These are phyloP conservation scores for Aromia moschata DNA, from an alignment of 2,888 invertebrate genomes.

Conservation along the genomic window DNA sequence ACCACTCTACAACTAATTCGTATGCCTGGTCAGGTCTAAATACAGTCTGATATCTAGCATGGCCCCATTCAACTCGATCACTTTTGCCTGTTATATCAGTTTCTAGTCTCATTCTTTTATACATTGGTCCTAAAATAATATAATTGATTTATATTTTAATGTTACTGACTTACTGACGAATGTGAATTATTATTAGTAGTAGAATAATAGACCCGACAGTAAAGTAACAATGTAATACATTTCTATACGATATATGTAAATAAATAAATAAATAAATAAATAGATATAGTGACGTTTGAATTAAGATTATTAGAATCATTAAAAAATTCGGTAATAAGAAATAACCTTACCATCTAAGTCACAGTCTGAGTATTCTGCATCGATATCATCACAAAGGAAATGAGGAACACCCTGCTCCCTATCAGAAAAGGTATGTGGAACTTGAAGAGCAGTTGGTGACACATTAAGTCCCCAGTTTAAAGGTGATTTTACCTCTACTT, in stretches of 20 bases:
- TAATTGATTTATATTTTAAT: too few species aligned
- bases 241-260: neutral
- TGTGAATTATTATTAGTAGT: too few species aligned
- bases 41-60: conserved; percentile 88
- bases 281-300: too few species aligned
- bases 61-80: conserved; percentile 95
- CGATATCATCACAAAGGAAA: conserved; percentile 70
- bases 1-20: conserved; percentile 96
- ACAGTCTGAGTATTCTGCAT: conserved; percentile 67
- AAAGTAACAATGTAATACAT: neutral
- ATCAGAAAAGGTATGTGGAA: conserved; percentile 52
- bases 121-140: conserved; percentile 66
- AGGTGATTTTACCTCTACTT: conserved; percentile 79
- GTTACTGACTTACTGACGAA: too few species aligned
- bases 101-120: conserved; percentile 87
- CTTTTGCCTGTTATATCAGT: conserved; percentile 86
- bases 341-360: conserved; percentile 64
- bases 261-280: too few species aligned
- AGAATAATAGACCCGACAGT: too few species aligned
- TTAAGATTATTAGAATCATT: too few species aligned
- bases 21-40: conserved; percentile 92
- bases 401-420: conserved; percentile 67
- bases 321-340: too few species aligned
- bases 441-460: conserved; percentile 44
- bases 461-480: conserved; percentile 60